phyloP scores from a whole-genome alignment of 2,797 vertebrate genomes.

The Corythornis leucogaster region DNA sequence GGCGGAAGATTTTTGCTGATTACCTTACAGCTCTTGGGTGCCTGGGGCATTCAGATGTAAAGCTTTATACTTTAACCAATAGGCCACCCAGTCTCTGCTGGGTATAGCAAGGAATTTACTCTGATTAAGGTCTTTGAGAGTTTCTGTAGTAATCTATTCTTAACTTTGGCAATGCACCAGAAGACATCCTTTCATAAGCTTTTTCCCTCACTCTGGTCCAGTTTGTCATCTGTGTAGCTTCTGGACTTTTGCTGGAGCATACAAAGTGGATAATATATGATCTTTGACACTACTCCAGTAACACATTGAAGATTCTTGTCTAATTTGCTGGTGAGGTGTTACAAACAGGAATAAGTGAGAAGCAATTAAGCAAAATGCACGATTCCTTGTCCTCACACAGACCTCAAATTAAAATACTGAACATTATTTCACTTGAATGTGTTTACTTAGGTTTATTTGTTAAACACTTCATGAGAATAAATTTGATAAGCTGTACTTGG shows the following conservation, averaged over 20 bases:
- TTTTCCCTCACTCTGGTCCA: not conserved
- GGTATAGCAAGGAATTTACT: not conserved
- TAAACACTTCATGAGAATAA: slow-evolving; percentile 65
- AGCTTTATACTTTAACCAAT: not conserved
- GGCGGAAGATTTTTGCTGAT: not conserved
- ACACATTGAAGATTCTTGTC: slow-evolving; percentile 50
- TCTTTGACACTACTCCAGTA: slow-evolving; percentile 62
- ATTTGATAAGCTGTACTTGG: slow-evolving; percentile 55
- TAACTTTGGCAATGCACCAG: not conserved
- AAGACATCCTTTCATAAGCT: not conserved
- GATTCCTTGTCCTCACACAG: slow-evolving; percentile 58
- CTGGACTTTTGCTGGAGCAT: slow-evolving; percentile 7
- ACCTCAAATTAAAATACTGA: slow-evolving; percentile 30
- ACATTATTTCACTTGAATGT: slow-evolving; percentile 47
- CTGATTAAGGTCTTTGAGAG: not conserved
- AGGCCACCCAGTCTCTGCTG: not conserved
- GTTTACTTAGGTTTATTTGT: slow-evolving; percentile 63
- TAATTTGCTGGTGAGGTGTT: slow-evolving; percentile 65
- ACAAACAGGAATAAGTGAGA: slow-evolving; percentile 66
- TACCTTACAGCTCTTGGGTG: not conserved
- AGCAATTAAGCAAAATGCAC: slow-evolving; percentile 73
- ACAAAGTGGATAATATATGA: not conserved
- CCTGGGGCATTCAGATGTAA: not conserved
- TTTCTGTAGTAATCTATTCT: not conserved
- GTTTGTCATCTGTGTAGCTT: slow-evolving; percentile 16